A percentile compares a stretch with the other conserved stretches of the same genome.
Conservation (phyloP, 2,113 vertebrate species). For the Boulengeromyrus knoepffleri region DNA sequence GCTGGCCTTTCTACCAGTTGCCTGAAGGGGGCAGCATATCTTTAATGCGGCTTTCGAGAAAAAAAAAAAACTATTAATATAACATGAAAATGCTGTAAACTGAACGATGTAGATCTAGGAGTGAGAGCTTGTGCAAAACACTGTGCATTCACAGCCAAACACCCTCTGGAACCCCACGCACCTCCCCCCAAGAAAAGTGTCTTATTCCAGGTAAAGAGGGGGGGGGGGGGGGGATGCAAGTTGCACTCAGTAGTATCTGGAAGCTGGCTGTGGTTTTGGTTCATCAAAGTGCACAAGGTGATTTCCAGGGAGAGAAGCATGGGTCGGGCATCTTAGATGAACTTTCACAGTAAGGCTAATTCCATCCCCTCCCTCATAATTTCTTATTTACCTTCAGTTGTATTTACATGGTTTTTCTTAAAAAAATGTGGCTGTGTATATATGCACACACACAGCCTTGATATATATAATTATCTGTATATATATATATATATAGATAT, state of each 20-base stretch:
- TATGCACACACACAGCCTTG: conserved; percentile 31
- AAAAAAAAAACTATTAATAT: neutral
- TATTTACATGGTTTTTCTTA: conserved; percentile 42
- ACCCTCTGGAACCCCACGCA: neutral
- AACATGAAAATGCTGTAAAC: neutral
- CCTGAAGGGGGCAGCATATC: neutral
- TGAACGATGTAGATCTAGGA: neutral
- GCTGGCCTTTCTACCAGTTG: neutral
- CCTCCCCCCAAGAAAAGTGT: neutral
- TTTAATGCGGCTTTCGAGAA: neutral
- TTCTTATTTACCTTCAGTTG: conserved; percentile 24
- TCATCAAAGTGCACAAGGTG: conserved; percentile 35
- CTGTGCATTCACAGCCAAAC: neutral
- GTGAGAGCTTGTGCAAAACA: conserved; percentile 1
- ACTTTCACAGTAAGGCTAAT: conserved; percentile 44
- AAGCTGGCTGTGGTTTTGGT: conserved; percentile 15
- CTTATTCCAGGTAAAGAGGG: neutral
- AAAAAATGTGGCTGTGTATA: conserved; percentile 48
- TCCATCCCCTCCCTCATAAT: neutral
- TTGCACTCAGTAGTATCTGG: neutral
- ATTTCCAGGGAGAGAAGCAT: conserved; percentile 32
- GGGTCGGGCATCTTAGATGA: conserved; percentile 14
- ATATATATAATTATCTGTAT: conserved; percentile 36
- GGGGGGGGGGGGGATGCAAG: too few relatives aligned
- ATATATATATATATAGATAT: conserved; percentile 33